Base-by-base conservation (phyloP, 30 jellyfish, hydroid and myxozoan genomes). In the Sanderia malayensis region DNA sequence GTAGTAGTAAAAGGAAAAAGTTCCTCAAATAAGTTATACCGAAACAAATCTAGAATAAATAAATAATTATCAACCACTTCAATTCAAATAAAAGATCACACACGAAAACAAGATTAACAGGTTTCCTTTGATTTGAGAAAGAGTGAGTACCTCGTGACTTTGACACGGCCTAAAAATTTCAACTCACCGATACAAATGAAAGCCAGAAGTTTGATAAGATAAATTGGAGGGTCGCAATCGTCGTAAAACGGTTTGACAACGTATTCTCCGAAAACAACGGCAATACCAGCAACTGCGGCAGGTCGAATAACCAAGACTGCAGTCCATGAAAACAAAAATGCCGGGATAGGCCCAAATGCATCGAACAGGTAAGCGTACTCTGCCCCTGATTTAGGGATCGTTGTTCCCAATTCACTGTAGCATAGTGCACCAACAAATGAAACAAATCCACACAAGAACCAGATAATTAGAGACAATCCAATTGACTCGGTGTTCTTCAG, bases 271-370 rank as follows among this genome's bases (percentile, higher is more conserved):
- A 78, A 77, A 19, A 79, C 86, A 7, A 79, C 70, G 24, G 94
- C 88, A 77, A 86, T 86, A 24, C 87, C 86, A 24, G 96, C 94
- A 19, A 79, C 94, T 20, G 94, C 94, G 17, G 96, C 82, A 22
- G 96, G 96, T 62, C 88, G 61, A 25, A 86, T 86, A 27, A 86
- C 89, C 52, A 86, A 60, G 26, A 72, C 82, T 24, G 96, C 88
- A 30, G 96, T 86, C 96, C 96, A 86, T 19, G 94, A 77, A 74
- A 77, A 86, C 60, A 86, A 84, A 75, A 86, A 86, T 30, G 96
- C 96, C 0, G 81, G 85, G 2, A 86, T 55, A 31, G 88, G 94
- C 44, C 96, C 96, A 49, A 70, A 78, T 23, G 67, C 68, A 20
- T 69, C 94, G 21, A 19, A 70, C 58, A 86, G 37, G 63, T 86